Evolutionary conservation across 2,888 invertebrate genomes (phyloP), one percentile per base, ranked within the genome.

Genomic region (Odontocerum albicorne): DNA sequence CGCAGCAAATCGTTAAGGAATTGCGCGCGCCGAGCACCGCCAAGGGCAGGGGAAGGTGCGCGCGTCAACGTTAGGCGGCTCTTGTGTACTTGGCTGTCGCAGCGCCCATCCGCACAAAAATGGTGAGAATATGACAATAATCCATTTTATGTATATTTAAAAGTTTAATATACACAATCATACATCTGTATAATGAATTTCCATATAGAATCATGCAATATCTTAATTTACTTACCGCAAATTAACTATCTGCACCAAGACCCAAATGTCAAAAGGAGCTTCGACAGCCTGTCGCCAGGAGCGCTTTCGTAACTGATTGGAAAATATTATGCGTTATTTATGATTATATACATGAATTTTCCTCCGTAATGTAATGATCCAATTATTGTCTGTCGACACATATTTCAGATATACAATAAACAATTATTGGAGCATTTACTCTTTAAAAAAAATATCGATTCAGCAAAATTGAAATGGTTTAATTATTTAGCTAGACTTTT

Each of bases 231-330:
- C 4, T 27, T 27, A 12, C 35, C 8, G 35, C 35, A 12, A 10
- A 4, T 4, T 8, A 15, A 12, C 4, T 38, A 16, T 38, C 40
- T 20, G 50, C 50, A 43, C 39, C 32, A 8, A 32, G 32, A 35
- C 46, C 19, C 15, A 53, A 53, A 53, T 47, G 53, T 53, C 53
- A 53, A 49, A 52, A 12, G 7, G 12, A 40, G 53, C 40, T 53
- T 53, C 22, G 40, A 8, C 8, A 17, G 10, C 4, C 17, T 10
- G 40, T 21, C 50, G 39, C 31, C 33, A 50, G 55, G 27, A 36
- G 49, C 39, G 39, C 17, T 31, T 10, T 10, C 44, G 31, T 16
- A 31, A 32, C 32, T 44, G 19, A 17, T 17, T 19, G 15, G 12
- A 17, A 19, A 44, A 44, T n/a, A 44, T 32, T 13, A 12, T 12